Conservation (phyloP, 2,113 vertebrate species). For the Podiceps cristatus region DNA sequence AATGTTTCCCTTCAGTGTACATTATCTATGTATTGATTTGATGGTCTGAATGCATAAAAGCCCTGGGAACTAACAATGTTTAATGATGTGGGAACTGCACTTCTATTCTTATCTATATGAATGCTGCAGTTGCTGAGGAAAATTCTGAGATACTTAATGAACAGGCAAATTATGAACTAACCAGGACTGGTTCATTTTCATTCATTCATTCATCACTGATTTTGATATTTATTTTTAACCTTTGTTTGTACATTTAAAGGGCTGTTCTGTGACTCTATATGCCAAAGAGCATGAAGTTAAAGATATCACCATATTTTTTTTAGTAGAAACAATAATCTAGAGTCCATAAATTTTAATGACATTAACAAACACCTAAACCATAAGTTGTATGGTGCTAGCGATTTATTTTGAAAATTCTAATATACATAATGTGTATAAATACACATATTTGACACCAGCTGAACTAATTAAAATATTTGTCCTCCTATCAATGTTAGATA, state of each 20-base stretch:
- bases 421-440: background rate
- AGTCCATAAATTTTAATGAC: background rate
- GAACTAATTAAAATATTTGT: background rate
- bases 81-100: constrained; percentile 40
- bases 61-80: background rate
- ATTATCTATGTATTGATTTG: constrained; percentile 50
- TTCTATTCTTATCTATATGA: constrained; percentile 22
- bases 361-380: background rate
- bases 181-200: background rate
- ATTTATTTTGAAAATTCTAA: background rate
- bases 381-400: background rate
- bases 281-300: background rate
- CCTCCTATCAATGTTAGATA: background rate
- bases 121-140: constrained; percentile 14
- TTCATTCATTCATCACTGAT: background rate
- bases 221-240: background rate
- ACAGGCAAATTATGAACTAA: constrained; percentile 9
- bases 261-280: background rate
- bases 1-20: constrained; percentile 19
- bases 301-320: background rate
- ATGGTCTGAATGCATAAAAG: constrained; percentile 24
- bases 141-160: constrained; percentile 18
- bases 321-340: background rate
- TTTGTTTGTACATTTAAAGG: background rate
- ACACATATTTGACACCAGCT: background rate